A percentile compares a stretch with the other conserved stretches of the same genome.
Conservation (phyloP, 2,797 vertebrate genomes). For the Gallinago solitaria region DNA sequence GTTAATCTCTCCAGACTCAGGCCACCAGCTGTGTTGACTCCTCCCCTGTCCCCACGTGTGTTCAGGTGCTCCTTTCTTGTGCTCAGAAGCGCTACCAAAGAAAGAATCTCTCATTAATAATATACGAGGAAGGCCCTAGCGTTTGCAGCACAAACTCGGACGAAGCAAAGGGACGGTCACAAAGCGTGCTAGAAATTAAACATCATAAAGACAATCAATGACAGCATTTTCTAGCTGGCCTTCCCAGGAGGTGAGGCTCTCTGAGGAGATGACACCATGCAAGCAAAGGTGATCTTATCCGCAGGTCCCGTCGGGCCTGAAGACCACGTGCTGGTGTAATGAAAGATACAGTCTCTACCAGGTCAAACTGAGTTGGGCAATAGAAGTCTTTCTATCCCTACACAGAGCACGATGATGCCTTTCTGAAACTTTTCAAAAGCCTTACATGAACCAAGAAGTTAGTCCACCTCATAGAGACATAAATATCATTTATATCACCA, state of each 20-base stretch:
- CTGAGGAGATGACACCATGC: background rate
- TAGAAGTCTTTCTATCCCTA: background rate
- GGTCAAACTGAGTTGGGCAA: background rate
- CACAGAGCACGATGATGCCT: rapidly evolving
- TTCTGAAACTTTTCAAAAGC: background rate
- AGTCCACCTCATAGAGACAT: background rate
- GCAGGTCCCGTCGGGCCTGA: rapidly evolving
- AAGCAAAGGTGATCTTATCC: background rate
- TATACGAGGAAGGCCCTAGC: background rate
- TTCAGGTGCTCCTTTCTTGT: background rate
- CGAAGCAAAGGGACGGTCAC: background rate
- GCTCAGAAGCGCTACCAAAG: background rate
- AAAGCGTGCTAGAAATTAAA: background rate
- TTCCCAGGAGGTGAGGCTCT: background rate
- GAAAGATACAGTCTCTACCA: background rate
- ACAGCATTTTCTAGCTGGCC: background rate
- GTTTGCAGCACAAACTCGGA: background rate
- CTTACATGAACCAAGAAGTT: background rate
- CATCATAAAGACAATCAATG: rapidly evolving
- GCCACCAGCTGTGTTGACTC: background rate
- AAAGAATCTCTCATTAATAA: background rate
- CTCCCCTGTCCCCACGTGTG: background rate
- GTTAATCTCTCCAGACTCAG: background rate
- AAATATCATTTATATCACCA: rapidly evolving
- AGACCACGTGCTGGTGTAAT: rapidly evolving